Base-by-base conservation (phyloP, 2,888 invertebrate species). In the Erannis defoliaria region DNA sequence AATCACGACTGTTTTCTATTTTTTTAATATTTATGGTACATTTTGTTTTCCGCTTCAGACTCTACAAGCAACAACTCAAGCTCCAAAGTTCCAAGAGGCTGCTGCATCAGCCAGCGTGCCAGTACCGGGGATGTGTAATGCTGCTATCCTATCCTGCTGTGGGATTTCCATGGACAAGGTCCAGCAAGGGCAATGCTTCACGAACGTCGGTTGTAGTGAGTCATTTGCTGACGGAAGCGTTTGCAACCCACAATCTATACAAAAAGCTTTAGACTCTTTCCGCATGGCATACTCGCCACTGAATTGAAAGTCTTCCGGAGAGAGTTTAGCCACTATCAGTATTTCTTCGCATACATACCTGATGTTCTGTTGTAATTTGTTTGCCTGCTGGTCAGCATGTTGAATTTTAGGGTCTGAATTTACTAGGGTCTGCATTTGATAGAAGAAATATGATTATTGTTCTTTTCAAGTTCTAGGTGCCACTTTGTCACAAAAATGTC, bases 71-170 rank as follows among this genome's bases (percentile, higher is more conserved):
- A 31, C 60, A 5, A 70, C 78, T 49, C 71, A 78, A 46, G 72
- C 75, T 10, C 78, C 80, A 5, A 57, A 19, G 10, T 73, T 71
- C 19, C 54, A 1, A 6, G 10, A 23, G 0, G 10, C 29, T 10
- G 5, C 51, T 18, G 12, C 42, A 12, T 8, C 53, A n/a, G 14
- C 51, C 12, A 49, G 40, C 5, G 5, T 54, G 6, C 4, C 51
- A n/a, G 31, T 50, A 6, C 81, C 82, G 0, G 72, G 70, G 2
- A 70, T 71, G 59, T 91, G 91, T 65, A 83, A 83, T 42, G 84
- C 87, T 12, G 85, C 87, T 0, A 77, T 88, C 38, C 70, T 91
- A 0, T 75, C 81, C 1, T 91, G 91, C 74, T 90, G 91, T 62
- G 74, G 72, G 35, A 62, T 70, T 5, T 48, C 67, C 9, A 55